Evolutionary conservation across 2,797 vertebrate species (phyloP).

Genomic region (Microctenopoma lineatum): DNA sequence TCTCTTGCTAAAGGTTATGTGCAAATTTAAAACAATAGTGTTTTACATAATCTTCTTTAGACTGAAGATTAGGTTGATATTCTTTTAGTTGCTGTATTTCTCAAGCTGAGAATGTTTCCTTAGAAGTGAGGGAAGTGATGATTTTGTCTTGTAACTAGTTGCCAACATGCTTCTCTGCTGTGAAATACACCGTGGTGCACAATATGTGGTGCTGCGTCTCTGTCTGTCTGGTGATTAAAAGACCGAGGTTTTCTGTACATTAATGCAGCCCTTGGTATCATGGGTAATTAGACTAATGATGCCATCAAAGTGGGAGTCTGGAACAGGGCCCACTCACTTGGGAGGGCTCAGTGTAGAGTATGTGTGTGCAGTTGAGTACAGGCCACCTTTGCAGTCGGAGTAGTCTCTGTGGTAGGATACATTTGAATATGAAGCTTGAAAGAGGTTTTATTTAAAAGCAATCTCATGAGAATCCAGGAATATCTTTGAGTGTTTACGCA

Average conservation of each 20-base stretch:
- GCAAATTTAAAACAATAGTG: too few relatives aligned
- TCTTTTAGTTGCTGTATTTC: constrained; percentile 2
- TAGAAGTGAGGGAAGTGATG: constrained; percentile 1
- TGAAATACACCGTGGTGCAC: constrained; percentile 33
- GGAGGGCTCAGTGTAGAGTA: constrained; percentile 36
- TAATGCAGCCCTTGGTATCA: constrained; percentile 76
- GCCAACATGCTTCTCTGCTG: constrained; percentile 19
- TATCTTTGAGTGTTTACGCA: constrained; percentile 54
- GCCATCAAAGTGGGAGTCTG: constrained; percentile 73
- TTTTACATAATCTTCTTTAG: background rate
- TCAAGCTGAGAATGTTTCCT: constrained; percentile 19
- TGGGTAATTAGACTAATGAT: constrained; percentile 84
- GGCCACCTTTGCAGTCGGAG: constrained; percentile 62
- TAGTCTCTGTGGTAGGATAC: constrained; percentile 52
- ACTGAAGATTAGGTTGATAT: constrained; percentile 6
- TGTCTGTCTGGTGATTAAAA: constrained; percentile 73
- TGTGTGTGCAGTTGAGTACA: constrained; percentile 23
- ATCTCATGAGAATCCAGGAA: constrained; percentile 57
- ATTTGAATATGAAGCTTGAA: constrained; percentile 70
- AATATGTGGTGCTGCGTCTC: constrained; percentile 57
- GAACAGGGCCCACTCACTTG: constrained; percentile 64
- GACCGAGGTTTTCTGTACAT: constrained; percentile 74
- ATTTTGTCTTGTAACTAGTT: constrained; percentile 2
- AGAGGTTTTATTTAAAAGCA: constrained; percentile 64
- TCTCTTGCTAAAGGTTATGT: too few relatives aligned